A percentile compares a stretch with the other conserved stretches of the same genome.
Conservation (phyloP, 2,888 invertebrate species). For the Tribolium freemani region DNA sequence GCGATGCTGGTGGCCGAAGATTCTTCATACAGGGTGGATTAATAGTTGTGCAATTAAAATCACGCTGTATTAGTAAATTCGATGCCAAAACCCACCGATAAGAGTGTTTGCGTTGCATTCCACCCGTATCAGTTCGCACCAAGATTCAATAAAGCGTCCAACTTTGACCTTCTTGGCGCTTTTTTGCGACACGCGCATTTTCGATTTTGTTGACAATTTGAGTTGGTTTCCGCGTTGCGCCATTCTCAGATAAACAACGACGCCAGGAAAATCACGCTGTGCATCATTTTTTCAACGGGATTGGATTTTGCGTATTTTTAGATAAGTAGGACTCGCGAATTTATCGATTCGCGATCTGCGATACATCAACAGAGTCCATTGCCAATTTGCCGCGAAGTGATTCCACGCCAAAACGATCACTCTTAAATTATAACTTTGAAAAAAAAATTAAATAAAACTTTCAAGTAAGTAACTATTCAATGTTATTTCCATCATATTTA, state of each 20-base stretch:
- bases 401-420: too few species aligned
- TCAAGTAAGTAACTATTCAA: too few species aligned
- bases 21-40: not conserved
- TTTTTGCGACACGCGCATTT: conserved; percentile 18
- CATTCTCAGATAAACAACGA: not conserved
- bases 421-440: too few species aligned
- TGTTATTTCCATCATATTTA: too few species aligned
- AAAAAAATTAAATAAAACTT: too few species aligned
- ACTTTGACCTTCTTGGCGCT: conserved; percentile 28
- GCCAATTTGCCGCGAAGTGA: not conserved
- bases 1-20: conserved; percentile 7
- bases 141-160: conserved; percentile 25
- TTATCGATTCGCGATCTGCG: not conserved
- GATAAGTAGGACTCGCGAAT: conserved; percentile 22
- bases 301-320: conserved; percentile 18
- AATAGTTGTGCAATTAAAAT: too few species aligned
- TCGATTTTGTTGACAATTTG: conserved; percentile 17
- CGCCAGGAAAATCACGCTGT: conserved; percentile 16
- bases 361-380: too few species aligned
- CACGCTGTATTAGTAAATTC: not conserved
- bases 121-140: conserved; percentile 19
- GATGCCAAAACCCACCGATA: not conserved
- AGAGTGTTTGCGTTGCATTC: conserved; percentile 26
- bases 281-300: not conserved
- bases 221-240: conserved; percentile 15